Evolutionary conservation across 2,888 invertebrate species (phyloP), one percentile per base, ranked within the genome.

Genomic region (Lottia scabra): DNA sequence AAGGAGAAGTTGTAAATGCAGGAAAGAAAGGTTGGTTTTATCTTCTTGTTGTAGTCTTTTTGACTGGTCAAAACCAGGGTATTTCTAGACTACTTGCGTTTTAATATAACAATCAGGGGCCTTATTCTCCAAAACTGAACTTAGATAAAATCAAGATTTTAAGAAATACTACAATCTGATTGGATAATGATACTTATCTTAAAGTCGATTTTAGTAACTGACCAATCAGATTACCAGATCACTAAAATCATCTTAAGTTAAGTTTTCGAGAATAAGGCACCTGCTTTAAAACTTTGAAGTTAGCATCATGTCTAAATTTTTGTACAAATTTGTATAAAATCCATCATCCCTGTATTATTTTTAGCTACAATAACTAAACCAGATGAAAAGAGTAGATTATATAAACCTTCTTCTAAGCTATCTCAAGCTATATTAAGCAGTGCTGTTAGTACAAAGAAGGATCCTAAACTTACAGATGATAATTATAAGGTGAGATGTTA

Each of bases 1-100:
- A 98, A 91, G 99, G 98, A 72, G 98, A 97, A 70, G 96, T 97
- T 0, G 98, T 98, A 85, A 97, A 98, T 93, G 75, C 80, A 70
- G 81, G 80, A 0, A 82, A 80, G 63, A 78, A 72, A 66, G 70
- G 79, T 82, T 75, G 69, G 67, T 72, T 48, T 8, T 27, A 19
- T 64, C 19, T n/a, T 19, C 1, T n/a, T 38, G 16, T 63, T 68
- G 8, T n/a, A 44, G 3, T 13, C 43, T 44, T 46, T 48, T n/a
- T n/a, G 26, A 75, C 63, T 71, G 74, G 43, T 46, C 19, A 15
- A 23, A 62, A 62, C 62, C 23, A 65, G 30, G 23, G n/a, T 38
- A 27, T 66, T 2, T 38, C 38, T 30, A 30, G 30, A 30, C 30
- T 30, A 30, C 30, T 30, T 30, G 2, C 30, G 30, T 30, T 30